These are phyloP conservation scores for Lerista edwardsae DNA, from an alignment of 2,797 vertebrate genomes.

Conservation along the genomic window DNA sequence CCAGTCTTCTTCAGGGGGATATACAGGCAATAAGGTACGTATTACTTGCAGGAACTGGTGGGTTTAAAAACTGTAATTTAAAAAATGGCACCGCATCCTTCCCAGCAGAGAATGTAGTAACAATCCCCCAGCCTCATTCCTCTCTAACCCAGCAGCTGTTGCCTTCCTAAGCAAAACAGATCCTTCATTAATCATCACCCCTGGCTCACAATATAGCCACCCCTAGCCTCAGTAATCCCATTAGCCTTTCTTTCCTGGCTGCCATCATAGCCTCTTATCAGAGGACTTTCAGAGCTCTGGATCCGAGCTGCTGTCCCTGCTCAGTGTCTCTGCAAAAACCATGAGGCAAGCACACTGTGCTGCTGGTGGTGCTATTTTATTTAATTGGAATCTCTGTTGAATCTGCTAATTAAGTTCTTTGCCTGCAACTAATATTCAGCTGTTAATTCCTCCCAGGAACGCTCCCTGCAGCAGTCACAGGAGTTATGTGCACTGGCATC, in stretches of 20 bases:
- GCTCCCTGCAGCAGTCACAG: constrained; percentile 49
- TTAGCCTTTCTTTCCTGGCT: constrained; percentile 9
- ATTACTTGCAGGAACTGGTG: background rate
- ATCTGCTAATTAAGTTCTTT: constrained; percentile 67
- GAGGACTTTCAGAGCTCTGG: background rate
- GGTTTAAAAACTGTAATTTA: background rate
- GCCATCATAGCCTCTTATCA: background rate
- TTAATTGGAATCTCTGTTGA: constrained; percentile 62
- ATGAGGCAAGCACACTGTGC: background rate
- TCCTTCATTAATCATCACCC: background rate
- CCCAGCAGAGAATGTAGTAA: accelerated
- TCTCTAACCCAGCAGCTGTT: accelerated
- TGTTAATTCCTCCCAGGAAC: constrained; percentile 53
- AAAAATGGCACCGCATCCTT: accelerated
- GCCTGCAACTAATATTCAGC: constrained; percentile 60
- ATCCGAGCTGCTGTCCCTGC: accelerated
- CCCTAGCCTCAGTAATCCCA: background rate
- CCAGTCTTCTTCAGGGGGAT: background rate
- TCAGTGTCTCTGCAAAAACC: background rate
- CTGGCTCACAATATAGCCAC: accelerated
- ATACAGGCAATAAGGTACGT: too few species aligned
- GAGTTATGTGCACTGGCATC: constrained; percentile 57
- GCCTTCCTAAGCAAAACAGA: constrained; percentile 32
- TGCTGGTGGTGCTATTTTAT: constrained; percentile 19
- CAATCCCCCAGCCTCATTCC: background rate